Evolutionary conservation across 2,113 vertebrate genomes (phyloP).

Genomic region (Grantiella picta): DNA sequence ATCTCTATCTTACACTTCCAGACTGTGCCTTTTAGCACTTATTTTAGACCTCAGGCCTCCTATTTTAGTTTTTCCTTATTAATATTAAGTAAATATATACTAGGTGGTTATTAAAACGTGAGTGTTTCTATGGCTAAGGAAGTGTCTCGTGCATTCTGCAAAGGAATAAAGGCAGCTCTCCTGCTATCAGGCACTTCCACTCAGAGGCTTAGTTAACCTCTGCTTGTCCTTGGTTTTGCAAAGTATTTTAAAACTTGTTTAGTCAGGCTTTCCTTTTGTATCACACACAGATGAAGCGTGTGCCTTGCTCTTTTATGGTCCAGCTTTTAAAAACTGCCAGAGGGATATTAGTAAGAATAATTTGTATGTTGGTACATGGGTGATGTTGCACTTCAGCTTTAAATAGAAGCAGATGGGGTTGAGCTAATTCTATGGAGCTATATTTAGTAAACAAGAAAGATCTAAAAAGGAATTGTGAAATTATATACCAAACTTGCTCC

Average conservation of each 20-base stretch:
- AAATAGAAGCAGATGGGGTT: constrained; percentile 68
- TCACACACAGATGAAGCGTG: constrained; percentile 12
- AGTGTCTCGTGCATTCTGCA: fast-evolving
- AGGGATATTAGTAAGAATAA: constrained; percentile 64
- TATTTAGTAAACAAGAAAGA: constrained; percentile 65
- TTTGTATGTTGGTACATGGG: constrained; percentile 61
- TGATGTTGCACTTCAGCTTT: constrained; percentile 64
- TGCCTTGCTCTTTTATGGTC: constrained; percentile 61
- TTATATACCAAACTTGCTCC: constrained; percentile 62
- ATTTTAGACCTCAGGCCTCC: background rate
- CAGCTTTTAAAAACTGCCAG: constrained; percentile 64
- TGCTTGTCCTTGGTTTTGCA: constrained; percentile 57
- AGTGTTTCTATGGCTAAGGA: background rate
- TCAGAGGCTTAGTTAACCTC: constrained; percentile 50
- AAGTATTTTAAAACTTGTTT: constrained; percentile 66
- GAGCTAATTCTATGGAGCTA: constrained; percentile 63
- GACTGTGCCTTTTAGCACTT: background rate
- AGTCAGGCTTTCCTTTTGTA: constrained; percentile 66
- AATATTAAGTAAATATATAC: background rate
- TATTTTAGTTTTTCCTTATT: background rate
- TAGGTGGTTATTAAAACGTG: background rate
- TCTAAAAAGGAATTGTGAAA: constrained; percentile 65
- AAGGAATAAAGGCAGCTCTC: background rate
- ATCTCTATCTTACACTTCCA: background rate
- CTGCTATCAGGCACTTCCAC: background rate